Evolutionary conservation across 2,797 vertebrate genomes (phyloP).

Genomic region (Anabas testudineus): DNA sequence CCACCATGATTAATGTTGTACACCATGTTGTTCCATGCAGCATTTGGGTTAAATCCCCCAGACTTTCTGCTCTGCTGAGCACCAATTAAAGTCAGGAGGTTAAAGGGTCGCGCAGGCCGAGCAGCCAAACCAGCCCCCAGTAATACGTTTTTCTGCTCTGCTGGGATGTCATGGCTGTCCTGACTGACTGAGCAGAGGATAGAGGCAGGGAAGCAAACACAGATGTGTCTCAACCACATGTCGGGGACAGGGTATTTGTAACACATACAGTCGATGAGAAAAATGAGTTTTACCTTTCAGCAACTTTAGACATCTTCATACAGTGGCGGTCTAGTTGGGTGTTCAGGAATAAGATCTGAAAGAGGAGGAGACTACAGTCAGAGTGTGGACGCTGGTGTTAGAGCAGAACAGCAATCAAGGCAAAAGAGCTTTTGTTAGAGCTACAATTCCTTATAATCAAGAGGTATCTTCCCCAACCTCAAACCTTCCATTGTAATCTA

Average conservation of each 20-base stretch:
- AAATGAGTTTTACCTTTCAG: conserved; percentile 92
- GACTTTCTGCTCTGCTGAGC: conserved; percentile 23
- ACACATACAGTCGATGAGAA: not conserved
- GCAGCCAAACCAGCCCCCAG: conserved; percentile 9
- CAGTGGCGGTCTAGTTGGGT: conserved; percentile 96
- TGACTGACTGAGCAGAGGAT: conserved; percentile 33
- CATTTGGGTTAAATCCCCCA: not conserved
- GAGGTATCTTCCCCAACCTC: too few relatives aligned
- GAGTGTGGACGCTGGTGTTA: not conserved
- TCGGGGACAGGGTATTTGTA: not conserved
- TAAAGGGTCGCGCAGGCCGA: conserved; percentile 39
- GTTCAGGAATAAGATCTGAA: conserved; percentile 95
- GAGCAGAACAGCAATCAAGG: not conserved
- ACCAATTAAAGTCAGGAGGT: conserved; percentile 49
- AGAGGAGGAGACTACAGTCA: conserved; percentile 33
- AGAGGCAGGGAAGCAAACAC: not conserved
- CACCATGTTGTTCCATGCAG: not conserved
- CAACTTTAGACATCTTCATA: conserved; percentile 99
- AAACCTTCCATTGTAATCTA: too few relatives aligned
- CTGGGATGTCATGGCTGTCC: conserved; percentile 26
- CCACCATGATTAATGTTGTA: conserved; percentile 1
- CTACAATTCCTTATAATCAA: too few relatives aligned
- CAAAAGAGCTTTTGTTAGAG: not conserved
- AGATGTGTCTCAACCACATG: not conserved
- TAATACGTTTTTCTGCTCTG: conserved; percentile 49